Percentiles rank a stretch among this genome's conserved stretches.
Evolutionary conservation across 2,888 invertebrate genomes (phyloP).

Genomic region (Pocota personata): DNA sequence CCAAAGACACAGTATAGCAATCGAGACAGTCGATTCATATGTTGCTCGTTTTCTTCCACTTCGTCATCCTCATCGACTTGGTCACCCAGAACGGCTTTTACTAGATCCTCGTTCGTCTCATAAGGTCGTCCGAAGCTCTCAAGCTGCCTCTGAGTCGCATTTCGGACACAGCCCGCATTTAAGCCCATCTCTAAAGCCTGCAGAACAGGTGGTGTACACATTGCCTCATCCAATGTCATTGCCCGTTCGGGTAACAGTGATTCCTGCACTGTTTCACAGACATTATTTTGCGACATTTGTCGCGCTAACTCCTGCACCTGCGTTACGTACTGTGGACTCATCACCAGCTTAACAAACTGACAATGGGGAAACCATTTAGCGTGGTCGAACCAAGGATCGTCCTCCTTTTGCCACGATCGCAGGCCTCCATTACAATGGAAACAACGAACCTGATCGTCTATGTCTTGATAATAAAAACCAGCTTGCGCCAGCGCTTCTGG

Average conservation of each 20-base stretch:
- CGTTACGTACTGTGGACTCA: constrained; percentile 91
- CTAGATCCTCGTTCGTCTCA: constrained; percentile 87
- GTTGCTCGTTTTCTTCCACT: constrained; percentile 38
- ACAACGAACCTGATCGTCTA: constrained; percentile 90
- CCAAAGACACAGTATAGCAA: constrained; percentile 72
- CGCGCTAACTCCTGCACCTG: constrained; percentile 78
- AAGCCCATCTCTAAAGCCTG: constrained; percentile 86
- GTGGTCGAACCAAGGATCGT: constrained; percentile 97
- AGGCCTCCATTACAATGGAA: constrained; percentile 97
- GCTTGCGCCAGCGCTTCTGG: constrained; percentile 91
- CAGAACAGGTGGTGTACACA: constrained; percentile 83
- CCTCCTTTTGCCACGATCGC: constrained; percentile 94
- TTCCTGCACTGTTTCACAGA: constrained; percentile 46
- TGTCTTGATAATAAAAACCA: constrained; percentile 93
- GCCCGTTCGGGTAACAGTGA: constrained; percentile 21
- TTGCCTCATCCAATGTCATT: constrained; percentile 81
- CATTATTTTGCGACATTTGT: constrained; percentile 64
- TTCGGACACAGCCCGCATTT: constrained; percentile 85
- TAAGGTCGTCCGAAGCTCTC: constrained; percentile 86
- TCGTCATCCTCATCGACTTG: constrained; percentile 85
- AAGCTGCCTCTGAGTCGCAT: constrained; percentile 85
- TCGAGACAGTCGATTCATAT: constrained; percentile 67
- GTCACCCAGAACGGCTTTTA: constrained; percentile 88
- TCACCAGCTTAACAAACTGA: constrained; percentile 91
- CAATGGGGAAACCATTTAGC: constrained; percentile 96